Evolutionary conservation across 2,113 vertebrate genomes (phyloP).

Genomic region (Semicossyphus pulcher): DNA sequence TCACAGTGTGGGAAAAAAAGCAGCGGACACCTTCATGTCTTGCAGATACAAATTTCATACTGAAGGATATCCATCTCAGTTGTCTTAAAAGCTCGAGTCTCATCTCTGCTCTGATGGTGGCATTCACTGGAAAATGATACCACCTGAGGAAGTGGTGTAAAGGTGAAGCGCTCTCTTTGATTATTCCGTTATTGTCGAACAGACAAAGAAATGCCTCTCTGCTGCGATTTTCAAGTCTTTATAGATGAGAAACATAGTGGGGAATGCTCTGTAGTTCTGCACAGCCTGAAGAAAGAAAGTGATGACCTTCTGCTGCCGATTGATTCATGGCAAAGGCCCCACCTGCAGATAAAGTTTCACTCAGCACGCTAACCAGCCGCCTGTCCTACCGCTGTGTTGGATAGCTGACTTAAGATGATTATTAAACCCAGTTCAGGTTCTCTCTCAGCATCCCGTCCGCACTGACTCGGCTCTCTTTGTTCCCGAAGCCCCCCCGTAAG

Average conservation of each 20-base stretch:
- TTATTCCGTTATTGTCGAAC: slow-evolving; percentile 38
- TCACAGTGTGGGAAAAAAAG: neutral
- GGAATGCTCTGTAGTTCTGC: neutral
- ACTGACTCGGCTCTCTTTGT: slow-evolving; percentile 25
- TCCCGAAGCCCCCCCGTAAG: slow-evolving; percentile 47
- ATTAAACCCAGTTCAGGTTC: slow-evolving; percentile 43
- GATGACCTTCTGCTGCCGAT: slow-evolving; percentile 22
- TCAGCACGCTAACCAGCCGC: slow-evolving; percentile 19
- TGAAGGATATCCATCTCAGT: slow-evolving; percentile 24
- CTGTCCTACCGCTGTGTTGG: neutral
- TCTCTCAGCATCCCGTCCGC: slow-evolving; percentile 16
- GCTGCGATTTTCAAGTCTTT: slow-evolving; percentile 33
- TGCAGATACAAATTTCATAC: slow-evolving; percentile 11
- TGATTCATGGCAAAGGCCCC: slow-evolving; percentile 42
- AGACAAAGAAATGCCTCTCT: slow-evolving; percentile 14
- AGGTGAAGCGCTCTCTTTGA: slow-evolving; percentile 9
- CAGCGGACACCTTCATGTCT: neutral
- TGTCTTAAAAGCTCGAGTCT: slow-evolving; percentile 6
- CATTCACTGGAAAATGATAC: slow-evolving; percentile 29
- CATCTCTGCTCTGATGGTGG: neutral
- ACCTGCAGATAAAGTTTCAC: slow-evolving; percentile 34
- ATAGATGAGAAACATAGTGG: slow-evolving; percentile 14
- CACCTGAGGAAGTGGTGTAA: slow-evolving; percentile 15
- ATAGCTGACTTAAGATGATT: slow-evolving; percentile 38
- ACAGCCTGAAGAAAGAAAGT: neutral